phyloP scores from a whole-genome alignment of 2,113 vertebrate species.

The Actenoides lindsayi region DNA sequence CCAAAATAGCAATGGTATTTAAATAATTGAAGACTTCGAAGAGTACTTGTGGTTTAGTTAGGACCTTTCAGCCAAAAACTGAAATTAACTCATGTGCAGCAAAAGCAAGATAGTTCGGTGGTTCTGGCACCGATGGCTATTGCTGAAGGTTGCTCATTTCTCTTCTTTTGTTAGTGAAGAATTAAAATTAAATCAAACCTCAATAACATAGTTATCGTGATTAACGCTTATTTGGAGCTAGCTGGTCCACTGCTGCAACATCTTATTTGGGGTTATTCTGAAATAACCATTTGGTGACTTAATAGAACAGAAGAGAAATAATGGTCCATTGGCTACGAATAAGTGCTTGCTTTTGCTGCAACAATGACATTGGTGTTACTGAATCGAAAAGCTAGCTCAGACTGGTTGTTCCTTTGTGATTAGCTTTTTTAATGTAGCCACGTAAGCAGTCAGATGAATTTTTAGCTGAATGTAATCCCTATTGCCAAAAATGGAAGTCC shows the following conservation, averaged over 20 bases:
- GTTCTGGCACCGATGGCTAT: background rate
- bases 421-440: background rate
- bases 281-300: background rate
- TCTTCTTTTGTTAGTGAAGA: background rate
- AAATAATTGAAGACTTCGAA: background rate
- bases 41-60: background rate
- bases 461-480: background rate
- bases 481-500: background rate
- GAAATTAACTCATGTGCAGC: background rate
- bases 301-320: background rate
- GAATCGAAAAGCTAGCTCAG: background rate
- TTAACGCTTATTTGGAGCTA: background rate
- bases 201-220: background rate
- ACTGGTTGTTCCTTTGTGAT: background rate
- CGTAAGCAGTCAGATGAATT: background rate
- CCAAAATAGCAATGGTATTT: background rate
- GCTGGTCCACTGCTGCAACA: background rate
- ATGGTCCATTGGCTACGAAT: background rate
- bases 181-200: background rate
- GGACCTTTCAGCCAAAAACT: background rate
- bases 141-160: background rate
- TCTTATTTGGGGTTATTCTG: background rate
- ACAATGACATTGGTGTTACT: background rate
- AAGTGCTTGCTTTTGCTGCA: background rate
- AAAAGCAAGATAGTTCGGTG: background rate